These are phyloP conservation scores for rat (Rattus norvegicus) DNA, from an alignment of 2,113 vertebrate genomes.

Conservation along the genomic window GRCr8 NC_086036.1:48666501-48667000, in stretches of 20 bases:
- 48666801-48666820: not conserved
- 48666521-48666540: slow-evolving; percentile 68
- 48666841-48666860: not conserved
- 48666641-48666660: not conserved
- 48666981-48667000: not conserved
- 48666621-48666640: not conserved
- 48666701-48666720: not conserved
- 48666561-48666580: not conserved
- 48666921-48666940: not conserved
- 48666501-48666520: slow-evolving; percentile 72
- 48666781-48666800: not conserved
- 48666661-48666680: not conserved
- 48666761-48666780: not conserved
- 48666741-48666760: not conserved
- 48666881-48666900: not conserved
- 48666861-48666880: not conserved
- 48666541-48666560: slow-evolving; percentile 62
- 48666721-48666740: not conserved
- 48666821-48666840: slow-evolving; percentile 14
- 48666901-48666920: not conserved
- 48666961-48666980: not conserved
- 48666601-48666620: slow-evolving; percentile 63
- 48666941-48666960: not conserved
- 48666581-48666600: not conserved
- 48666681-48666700: not conserved